phyloP scores from a whole-genome alignment of 2,113 vertebrate genomes.

The Percina caprodes region DNA sequence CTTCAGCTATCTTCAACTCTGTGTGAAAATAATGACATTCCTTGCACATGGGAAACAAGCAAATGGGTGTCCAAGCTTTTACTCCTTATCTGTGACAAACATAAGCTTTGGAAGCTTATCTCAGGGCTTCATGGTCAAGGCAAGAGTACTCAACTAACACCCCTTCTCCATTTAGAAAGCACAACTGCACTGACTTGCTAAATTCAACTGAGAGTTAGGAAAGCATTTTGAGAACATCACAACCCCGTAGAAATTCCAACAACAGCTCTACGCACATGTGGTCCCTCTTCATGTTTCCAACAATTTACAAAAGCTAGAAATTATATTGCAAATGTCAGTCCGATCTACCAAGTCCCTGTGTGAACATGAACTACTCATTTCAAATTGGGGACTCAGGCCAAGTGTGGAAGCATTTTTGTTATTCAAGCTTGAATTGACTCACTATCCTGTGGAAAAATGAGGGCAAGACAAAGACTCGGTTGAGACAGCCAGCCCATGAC shows the following conservation, averaged over 20 bases:
- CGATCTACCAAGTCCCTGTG: not conserved
- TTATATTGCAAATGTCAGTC: not conserved
- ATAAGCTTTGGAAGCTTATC: slow-evolving; percentile 54
- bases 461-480: slow-evolving; percentile 13
- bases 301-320: not conserved
- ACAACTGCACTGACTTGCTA: slow-evolving; percentile 48
- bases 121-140: slow-evolving; percentile 35
- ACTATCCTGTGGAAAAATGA: slow-evolving; percentile 37
- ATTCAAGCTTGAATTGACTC: slow-evolving; percentile 32
- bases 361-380: not conserved
- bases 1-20: slow-evolving; percentile 5
- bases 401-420: slow-evolving; percentile 37
- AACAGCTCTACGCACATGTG: not conserved
- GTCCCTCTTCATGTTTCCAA: not conserved
- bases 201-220: slow-evolving; percentile 50
- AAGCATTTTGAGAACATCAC: slow-evolving; percentile 20
- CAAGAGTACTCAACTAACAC: not conserved
- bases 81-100: slow-evolving; percentile 60
- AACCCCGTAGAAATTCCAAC: slow-evolving; percentile 40
- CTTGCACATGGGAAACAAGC: slow-evolving; percentile 50
- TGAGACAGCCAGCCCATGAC: slow-evolving; percentile 13
- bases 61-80: not conserved
- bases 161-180: slow-evolving; percentile 3
- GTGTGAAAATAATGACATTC: slow-evolving; percentile 52
- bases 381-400: slow-evolving; percentile 12